A percentile compares a stretch with the other conserved stretches of the same genome.
Conservation (phyloP, 2,113 vertebrate genomes). For the Elaphurus davidianus region DNA sequence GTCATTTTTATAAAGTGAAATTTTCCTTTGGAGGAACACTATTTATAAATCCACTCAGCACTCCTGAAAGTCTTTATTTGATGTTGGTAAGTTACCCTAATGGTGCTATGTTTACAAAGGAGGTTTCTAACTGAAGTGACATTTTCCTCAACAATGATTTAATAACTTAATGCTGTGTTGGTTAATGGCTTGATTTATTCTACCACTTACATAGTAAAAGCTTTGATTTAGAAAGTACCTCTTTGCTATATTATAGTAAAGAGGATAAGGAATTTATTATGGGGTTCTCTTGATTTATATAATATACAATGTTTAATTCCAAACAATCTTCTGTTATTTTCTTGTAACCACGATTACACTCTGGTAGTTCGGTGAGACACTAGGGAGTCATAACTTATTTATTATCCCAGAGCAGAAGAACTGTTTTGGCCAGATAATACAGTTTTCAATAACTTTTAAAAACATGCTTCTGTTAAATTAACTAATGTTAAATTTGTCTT, state of each 20-base stretch:
- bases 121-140: slow-evolving; percentile 33
- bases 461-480: not conserved
- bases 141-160: slow-evolving; percentile 41
- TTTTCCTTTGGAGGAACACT: not conserved
- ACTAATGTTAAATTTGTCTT: not conserved
- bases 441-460: not conserved
- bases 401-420: not conserved
- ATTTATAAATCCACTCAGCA: not conserved
- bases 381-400: not conserved
- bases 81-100: not conserved
- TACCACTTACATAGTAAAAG: slow-evolving; percentile 32
- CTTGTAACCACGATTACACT: not conserved
- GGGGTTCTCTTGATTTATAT: slow-evolving; percentile 1
- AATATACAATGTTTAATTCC: slow-evolving; percentile 39
- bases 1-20: not conserved
- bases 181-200: slow-evolving; percentile 55
- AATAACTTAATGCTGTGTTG: slow-evolving; percentile 9
- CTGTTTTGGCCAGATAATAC: not conserved
- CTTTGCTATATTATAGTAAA: not conserved
- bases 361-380: not conserved
- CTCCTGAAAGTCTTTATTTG: not conserved
- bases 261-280: not conserved
- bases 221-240: slow-evolving; percentile 34
- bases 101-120: slow-evolving; percentile 10
- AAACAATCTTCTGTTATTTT: not conserved